Base-by-base conservation (phyloP, 1,140 invertebrate genomes). In the Macrobrachium nipponense region DNA sequence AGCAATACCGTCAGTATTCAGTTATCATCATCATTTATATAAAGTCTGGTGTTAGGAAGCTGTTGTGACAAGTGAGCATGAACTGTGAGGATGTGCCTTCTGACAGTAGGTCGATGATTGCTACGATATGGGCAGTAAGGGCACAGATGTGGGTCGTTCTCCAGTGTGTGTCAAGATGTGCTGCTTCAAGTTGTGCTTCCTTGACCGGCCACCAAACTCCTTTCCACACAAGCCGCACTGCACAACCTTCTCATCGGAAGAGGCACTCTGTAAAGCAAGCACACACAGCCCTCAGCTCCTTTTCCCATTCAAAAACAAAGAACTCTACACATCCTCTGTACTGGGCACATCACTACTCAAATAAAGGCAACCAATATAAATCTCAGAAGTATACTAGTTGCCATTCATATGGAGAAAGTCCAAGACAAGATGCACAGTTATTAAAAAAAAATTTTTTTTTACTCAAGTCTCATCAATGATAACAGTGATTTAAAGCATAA, bases 101-200 rank as follows among this genome's bases (percentile, higher is more conserved):
- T 80, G 27, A 89, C 62, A 68, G 88, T 85, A 62, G 85, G 85
- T 23, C 82, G 82, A 36, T 89, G 88, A 62, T 77, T 89, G 70
- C 85, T 87, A 73, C 89, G 84, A 77, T 93, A 92, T 0, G 89
- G 90, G 80, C 92, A 93, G 59, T 91, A 88, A 51, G 92, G 90
- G 84, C 92, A 93, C 20, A 87, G 81, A 80, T 91, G 91, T 0
- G 92, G n/a, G 92, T 84, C 90, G 91, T 58, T 91, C 90, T 11
- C 90, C 92, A 73, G 90, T 90, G 68, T 93, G 92, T 4, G 88
- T 89, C 27, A 84, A 72, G n/a, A 72, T 73, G 75, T 89, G 88
- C 68, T 87, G 84, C 79, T 82, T 84, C 84, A 89, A 81, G 84
- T 86, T 86, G 78, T 86, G 77, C 78, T 86, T 86, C 44, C 88